These are phyloP conservation scores for Amphipyra tragopoginis DNA, from an alignment of 2,888 invertebrate species.

Conservation along the genomic window DNA sequence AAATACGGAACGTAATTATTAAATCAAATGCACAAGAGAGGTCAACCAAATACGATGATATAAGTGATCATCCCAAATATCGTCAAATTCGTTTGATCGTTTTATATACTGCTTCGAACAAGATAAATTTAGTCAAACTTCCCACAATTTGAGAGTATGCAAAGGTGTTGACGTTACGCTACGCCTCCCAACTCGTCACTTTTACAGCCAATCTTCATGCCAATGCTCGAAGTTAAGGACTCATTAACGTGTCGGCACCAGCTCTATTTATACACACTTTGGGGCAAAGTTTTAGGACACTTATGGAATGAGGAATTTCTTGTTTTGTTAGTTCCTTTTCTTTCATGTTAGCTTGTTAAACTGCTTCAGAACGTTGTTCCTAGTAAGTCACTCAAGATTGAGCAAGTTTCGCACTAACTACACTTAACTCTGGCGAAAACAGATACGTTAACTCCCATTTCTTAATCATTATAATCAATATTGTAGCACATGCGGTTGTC, in stretches of 20 bases:
- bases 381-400: too few relatives aligned
- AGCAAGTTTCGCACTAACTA: too few relatives aligned
- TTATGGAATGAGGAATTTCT: background rate
- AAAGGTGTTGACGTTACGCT: conserved; percentile 1
- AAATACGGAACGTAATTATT: too few relatives aligned
- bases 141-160: background rate
- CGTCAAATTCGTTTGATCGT: too few relatives aligned
- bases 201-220: conserved; percentile 22
- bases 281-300: background rate
- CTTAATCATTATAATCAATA: too few relatives aligned
- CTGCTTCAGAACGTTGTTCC: background rate
- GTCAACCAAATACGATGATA: too few relatives aligned
- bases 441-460: too few relatives aligned
- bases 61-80: too few relatives aligned
- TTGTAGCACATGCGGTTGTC: too few relatives aligned
- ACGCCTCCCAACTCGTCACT: conserved; percentile 17
- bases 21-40: too few relatives aligned
- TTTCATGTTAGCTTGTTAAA: background rate
- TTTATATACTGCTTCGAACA: background rate
- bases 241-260: conserved; percentile 23
- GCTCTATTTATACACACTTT: conserved; percentile 21
- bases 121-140: background rate
- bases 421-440: too few relatives aligned
- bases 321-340: background rate
- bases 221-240: conserved; percentile 29